These are phyloP conservation scores for Araneus ventricosus DNA, from an alignment of 1,140 invertebrate species.

Conservation along the genomic window DNA sequence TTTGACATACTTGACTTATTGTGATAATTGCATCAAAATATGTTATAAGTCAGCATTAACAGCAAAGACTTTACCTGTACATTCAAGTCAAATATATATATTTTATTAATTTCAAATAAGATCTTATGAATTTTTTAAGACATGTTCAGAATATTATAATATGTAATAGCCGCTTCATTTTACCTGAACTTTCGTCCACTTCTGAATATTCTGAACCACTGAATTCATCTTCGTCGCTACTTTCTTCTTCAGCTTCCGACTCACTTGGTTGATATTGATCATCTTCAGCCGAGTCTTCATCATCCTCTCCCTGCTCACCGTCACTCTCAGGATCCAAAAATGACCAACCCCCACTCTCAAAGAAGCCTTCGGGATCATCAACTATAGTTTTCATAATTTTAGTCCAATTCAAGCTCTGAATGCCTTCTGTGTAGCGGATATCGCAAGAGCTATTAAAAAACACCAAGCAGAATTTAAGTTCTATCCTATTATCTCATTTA, in stretches of 20 bases:
- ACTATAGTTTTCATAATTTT: slow-evolving; percentile 99
- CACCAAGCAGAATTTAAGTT: slow-evolving; percentile 31
- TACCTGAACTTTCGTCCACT: slow-evolving; percentile 68
- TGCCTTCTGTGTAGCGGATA: slow-evolving; percentile 98
- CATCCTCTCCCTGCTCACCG: slow-evolving; percentile 84
- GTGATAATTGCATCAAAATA: too few species aligned
- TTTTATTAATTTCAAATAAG: too few species aligned
- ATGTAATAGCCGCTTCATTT: not conserved
- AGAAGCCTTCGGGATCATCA: slow-evolving; percentile 99
- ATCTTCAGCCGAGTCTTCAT: slow-evolving; percentile 85
- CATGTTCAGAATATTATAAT: too few species aligned
- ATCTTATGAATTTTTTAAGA: too few species aligned
- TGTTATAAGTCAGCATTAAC: too few species aligned
- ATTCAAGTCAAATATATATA: too few species aligned
- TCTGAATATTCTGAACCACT: slow-evolving; percentile 77
- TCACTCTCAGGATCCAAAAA: slow-evolving; percentile 98
- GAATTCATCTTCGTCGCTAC: slow-evolving; percentile 77
- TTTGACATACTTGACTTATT: too few species aligned
- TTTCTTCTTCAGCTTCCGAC: slow-evolving; percentile 79
- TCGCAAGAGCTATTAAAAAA: slow-evolving; percentile 90
- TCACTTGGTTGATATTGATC: slow-evolving; percentile 81
- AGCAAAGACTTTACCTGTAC: too few species aligned
- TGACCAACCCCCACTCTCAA: slow-evolving; percentile 98
- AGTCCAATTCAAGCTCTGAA: slow-evolving; percentile 98
- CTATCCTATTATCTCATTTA: not conserved